A percentile compares a stretch with the other conserved stretches of the same genome.
These are phyloP conservation scores for Biston betularia DNA, from an alignment of 2,888 invertebrate species.

Conservation along the genomic window DNA sequence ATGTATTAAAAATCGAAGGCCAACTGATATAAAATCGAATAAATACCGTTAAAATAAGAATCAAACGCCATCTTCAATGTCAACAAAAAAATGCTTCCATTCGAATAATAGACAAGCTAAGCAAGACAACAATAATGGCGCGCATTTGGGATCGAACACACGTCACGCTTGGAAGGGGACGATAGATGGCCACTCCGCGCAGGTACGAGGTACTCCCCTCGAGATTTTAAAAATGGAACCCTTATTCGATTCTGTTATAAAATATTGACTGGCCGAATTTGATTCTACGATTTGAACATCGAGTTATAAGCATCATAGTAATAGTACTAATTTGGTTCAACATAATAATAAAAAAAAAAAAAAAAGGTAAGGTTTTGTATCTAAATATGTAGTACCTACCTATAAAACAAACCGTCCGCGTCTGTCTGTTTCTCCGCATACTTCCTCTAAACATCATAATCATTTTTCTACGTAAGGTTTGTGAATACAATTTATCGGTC, in stretches of 20 bases:
- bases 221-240: conserved; percentile 61
- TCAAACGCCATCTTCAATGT: neutral
- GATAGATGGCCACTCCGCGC: conserved; percentile 72
- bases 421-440: no score
- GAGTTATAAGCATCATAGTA: neutral
- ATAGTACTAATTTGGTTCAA: no score
- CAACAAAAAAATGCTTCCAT: conserved; percentile 17
- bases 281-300: conserved; percentile 15
- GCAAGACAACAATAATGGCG: conserved; percentile 64
- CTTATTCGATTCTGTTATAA: conserved; percentile 42
- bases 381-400: no score
- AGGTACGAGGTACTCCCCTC: conserved; percentile 71
- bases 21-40: no score
- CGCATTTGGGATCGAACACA: conserved; percentile 54
- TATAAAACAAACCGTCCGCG: no score
- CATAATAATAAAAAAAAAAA: no score
- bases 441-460: no score
- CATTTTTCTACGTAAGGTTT: no score
- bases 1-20: no score
- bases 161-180: conserved; percentile 59
- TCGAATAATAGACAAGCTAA: conserved; percentile 57
- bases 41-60: no score
- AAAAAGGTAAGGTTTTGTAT: no score
- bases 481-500: no score
- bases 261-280: conserved; percentile 22